Conservation (phyloP, 2,797 vertebrate species). For the Channallabes apus region DNA sequence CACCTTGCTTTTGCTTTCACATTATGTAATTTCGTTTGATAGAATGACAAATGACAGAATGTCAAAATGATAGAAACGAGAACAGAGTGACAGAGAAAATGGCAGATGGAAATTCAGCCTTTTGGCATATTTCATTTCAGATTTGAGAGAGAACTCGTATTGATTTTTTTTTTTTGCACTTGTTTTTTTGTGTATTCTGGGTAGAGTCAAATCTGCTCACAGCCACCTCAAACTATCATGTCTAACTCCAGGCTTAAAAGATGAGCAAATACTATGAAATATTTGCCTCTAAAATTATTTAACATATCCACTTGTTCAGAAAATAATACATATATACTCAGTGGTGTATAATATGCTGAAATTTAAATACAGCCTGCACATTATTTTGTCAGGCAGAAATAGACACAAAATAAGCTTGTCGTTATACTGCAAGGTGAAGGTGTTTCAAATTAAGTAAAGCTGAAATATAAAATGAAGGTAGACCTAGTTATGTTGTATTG, state of each 20-base stretch:
- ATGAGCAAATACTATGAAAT: constrained; percentile 13
- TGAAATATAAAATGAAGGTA: not conserved
- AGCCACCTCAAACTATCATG: not conserved
- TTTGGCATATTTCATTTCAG: not conserved
- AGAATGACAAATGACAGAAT: no score
- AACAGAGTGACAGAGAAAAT: not conserved
- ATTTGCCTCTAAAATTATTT: not conserved
- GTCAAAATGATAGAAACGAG: no score
- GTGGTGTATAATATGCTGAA: not conserved
- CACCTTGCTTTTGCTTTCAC: not conserved
- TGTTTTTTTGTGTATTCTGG: not conserved
- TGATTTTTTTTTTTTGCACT: not conserved
- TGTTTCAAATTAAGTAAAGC: not conserved
- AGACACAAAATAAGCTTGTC: not conserved
- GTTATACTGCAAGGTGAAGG: not conserved
- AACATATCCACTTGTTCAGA: not conserved
- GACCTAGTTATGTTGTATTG: constrained; percentile 7
- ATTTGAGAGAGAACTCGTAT: not conserved
- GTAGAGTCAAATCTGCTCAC: not conserved
- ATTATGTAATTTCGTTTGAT: not conserved
- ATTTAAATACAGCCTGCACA: not conserved
- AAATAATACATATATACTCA: not conserved
- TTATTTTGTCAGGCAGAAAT: not conserved
- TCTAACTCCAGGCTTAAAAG: not conserved
- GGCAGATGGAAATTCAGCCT: not conserved